Base-by-base conservation (phyloP, 2,888 invertebrate genomes). In the Embidobia sp. region DNA sequence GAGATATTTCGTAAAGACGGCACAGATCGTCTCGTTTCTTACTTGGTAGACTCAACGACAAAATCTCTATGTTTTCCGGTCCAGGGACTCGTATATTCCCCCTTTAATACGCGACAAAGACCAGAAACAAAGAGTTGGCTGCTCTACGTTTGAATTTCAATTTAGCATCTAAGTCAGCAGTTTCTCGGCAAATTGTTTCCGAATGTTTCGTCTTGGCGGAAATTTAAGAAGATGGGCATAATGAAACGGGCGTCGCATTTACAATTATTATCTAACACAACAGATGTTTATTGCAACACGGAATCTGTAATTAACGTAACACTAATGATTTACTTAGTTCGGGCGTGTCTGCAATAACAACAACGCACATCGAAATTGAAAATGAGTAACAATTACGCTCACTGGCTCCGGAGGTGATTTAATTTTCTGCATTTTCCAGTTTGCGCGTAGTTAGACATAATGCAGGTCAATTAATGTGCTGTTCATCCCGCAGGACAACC, bases 381-480 rank as follows among this genome's bases (percentile, higher is more conserved):
- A 66, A 59, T 35, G 59, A 59, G 10, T 22, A 33, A 44, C 29
- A 27, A 66, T 44, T 57, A 66, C 27, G 27, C 18, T 57, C 35
- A n/a, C n/a, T n/a, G n/a, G 18, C 31, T 26, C 3, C 22, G 13
- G 10, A 35, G 57, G 49, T 53, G 42, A 66, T 44, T 66, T 35
- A 51, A 66, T 75, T 75, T 67, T 61, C 74, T 40, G 53, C 10
- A 53, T 74, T 59, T 74, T 66, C 26, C 42, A 49, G 44, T 57
- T 66, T 42, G 44, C 66, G 51, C 66, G 59, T 64, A 51, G 64
- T 66, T 66, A 31, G 57, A 75, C 67, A 64, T 67, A 75, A 63
- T 69, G 63, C 63, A 29, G 61, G 53, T 67, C 67, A 75, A 67
- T 75, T 67, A 75, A 67, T 67, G 59, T 51, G 48, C 42, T 31